Base-by-base conservation (phyloP, 1,140 invertebrate species). In the Plutomurus gul region DNA sequence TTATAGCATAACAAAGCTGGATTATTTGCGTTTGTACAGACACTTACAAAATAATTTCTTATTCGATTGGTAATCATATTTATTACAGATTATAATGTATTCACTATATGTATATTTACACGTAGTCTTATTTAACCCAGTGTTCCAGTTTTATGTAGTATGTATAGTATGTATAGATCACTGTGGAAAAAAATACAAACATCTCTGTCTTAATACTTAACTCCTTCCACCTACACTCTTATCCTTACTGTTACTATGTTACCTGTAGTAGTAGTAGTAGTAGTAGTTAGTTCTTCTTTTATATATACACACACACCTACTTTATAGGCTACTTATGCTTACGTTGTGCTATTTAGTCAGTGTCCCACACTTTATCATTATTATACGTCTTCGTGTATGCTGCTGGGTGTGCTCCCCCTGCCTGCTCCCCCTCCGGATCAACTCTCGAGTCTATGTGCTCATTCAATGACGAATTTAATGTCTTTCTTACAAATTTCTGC, bases 181-280 rank as follows among this genome's bases (percentile, higher is more conserved):
- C 56, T 65, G 56, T 65, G 56, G 56, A 65, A 65, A 65, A 65
- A 65, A 65, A 65, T 65, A 65, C 56, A 65, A 65, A 65, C 56
- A 65, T 65, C 56, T 65, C 56, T 65, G 56, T 65, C 25, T 65
- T 65, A 65, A 65, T 65, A 65, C 56, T 65, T 65, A 65, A 33
- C 56, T 65, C 56, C 56, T 65, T 65, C 16, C 56, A 65, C 36
- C 56, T 65, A 65, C 56, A 20, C 25, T 51, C 5, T 65, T 65
- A 5, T 65, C 36, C 30, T 33, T 60, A 33, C 39, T 2, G 11
- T 43, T 43, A 43, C 39, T 65, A 65, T 30, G n/a, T 65, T n/a
- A 33, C 2, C 18, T n/a, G n/a, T 49, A 49, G 7, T 7, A 18
- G 7, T 60, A n/a, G 30, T n/a, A 13, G 13, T 65, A 65, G 16